Conservation (phyloP, 2,113 vertebrate genomes). For the Peromyscus californicus region DNA sequence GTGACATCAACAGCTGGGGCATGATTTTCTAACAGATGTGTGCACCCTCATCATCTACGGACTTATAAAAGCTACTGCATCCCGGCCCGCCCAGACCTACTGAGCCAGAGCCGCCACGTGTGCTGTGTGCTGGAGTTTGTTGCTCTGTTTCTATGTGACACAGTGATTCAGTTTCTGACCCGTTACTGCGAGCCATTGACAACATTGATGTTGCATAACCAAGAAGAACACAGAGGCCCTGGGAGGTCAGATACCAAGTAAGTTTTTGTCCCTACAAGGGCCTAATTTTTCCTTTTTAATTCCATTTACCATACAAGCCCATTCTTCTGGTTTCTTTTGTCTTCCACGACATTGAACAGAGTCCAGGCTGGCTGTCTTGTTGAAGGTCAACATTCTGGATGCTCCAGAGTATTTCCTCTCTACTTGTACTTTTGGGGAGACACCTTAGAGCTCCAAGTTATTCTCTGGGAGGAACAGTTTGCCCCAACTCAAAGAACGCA, state of each 20-base stretch:
- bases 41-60: not conserved
- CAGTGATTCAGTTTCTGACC: not conserved
- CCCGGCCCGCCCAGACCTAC: not conserved
- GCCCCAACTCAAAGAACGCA: not conserved
- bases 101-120: accelerated
- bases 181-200: accelerated
- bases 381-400: not conserved
- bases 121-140: not conserved
- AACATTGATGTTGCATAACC: not conserved
- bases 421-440: not conserved
- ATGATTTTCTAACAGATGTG: not conserved
- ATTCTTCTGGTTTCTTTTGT: not conserved
- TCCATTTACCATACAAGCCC: not conserved
- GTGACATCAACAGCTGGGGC: not conserved
- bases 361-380: not conserved
- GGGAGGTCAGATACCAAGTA: not conserved
- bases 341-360: not conserved
- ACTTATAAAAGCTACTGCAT: no score
- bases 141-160: not conserved
- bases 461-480: not conserved
- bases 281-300: not conserved
- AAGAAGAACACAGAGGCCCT: not conserved
- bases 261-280: not conserved
- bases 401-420: not conserved
- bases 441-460: accelerated